phyloP scores from a whole-genome alignment of 1,140 invertebrate species.

The Caerostris darwini region DNA sequence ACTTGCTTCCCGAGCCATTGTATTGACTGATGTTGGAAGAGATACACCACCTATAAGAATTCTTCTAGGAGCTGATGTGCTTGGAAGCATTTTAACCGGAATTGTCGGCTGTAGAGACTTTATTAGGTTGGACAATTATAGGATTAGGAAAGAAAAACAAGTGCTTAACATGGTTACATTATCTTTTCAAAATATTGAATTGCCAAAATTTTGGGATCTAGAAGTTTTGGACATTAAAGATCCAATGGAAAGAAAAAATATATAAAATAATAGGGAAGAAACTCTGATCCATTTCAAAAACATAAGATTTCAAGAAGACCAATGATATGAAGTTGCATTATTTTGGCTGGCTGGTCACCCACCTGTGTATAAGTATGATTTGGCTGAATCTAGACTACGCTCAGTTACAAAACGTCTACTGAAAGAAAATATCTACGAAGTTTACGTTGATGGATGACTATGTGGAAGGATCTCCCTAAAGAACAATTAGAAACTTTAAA shows the following conservation, averaged over 20 bases:
- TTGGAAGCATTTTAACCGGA: background rate
- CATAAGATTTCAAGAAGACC: background rate
- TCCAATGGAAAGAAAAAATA: background rate
- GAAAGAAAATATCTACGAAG: no score
- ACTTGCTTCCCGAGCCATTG: background rate
- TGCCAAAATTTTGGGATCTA: background rate
- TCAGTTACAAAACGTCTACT: background rate
- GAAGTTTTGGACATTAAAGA: background rate
- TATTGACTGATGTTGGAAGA: background rate
- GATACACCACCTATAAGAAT: background rate
- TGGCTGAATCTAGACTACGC: conserved; percentile 30
- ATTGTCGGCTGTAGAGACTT: background rate
- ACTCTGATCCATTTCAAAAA: background rate
- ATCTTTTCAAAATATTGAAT: background rate
- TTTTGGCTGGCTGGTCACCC: conserved; percentile 15
- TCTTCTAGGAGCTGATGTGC: background rate
- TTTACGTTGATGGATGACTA: background rate
- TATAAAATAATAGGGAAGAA: background rate
- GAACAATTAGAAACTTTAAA: no score
- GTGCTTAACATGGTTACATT: background rate
- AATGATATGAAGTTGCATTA: background rate
- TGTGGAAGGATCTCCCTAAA: background rate
- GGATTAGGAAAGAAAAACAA: background rate
- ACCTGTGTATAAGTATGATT: background rate
- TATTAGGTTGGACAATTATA: background rate